Evolutionary conservation across 92 coral and sea anemone genomes (phyloP), one percentile per base, ranked within the genome.

Genomic region (Actinostola sp.): DNA sequence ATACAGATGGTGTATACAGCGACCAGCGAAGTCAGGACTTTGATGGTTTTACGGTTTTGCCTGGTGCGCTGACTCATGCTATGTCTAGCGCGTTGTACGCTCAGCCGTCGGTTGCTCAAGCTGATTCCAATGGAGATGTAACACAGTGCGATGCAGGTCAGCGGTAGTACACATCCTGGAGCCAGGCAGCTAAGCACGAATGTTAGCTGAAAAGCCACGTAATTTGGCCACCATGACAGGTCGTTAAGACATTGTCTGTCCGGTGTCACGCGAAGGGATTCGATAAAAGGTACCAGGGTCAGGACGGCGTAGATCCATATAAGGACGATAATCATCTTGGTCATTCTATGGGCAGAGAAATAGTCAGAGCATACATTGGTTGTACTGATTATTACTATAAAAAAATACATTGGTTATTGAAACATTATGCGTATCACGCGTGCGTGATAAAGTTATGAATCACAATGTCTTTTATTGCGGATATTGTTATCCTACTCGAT

Each of bases 21-120:
- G 5, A 63, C 71, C 14, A 81, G 63, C 3, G 55, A 57, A 0
- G 67, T 63, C 26, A 81, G 61, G 19, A 81, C 57, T 65, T 73
- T 81, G 21, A 81, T 72, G 8, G 77, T 81, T 35, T 81, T 81
- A 29, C 72, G 4, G 80, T 81, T 81, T 50, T 81, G 86, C 15
- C 80, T 55, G 0, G 61, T 67, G 23, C 86, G 80, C 14, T 61
- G 63, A 25, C 74, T 77, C 2, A 71, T 48, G 42, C 70, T 54
- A 5, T 63, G 30, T 15, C 75, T 68, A 3, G 74, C 34, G 7
- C 75, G 60, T 31, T 63, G 42, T 15, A 58, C 51, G 67, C 42
- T 66, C 3, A 57, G 65, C 13, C 34, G n/a, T n/a, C n/a, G n/a
- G n/a, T n/a, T 52, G 33, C 42, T 63, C 34, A 75, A 50, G 55